phyloP scores from a whole-genome alignment of 2,888 invertebrate genomes.

The Ormia ochracea region DNA sequence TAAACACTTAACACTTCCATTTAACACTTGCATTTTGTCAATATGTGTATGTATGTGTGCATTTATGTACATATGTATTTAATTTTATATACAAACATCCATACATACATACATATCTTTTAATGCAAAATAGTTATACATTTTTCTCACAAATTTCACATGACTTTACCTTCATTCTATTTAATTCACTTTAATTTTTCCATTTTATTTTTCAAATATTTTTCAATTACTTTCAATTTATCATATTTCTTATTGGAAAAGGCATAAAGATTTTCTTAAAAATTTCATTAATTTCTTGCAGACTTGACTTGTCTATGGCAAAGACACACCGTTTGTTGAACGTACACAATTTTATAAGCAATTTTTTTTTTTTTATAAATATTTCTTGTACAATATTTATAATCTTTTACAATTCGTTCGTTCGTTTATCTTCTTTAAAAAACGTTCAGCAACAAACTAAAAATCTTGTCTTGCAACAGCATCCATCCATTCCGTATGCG shows the following conservation, averaged over 20 bases:
- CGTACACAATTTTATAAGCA: conserved; percentile 9
- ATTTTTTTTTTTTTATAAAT: conserved; percentile 28
- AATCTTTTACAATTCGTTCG: conserved; percentile 34
- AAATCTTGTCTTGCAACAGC: conserved; percentile 60
- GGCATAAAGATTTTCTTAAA: not conserved
- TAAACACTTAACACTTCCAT: no score
- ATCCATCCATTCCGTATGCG: conserved; percentile 38
- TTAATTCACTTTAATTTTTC: conserved; percentile 30
- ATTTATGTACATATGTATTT: no score
- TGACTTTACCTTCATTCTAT: conserved; percentile 45
- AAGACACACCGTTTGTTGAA: conserved; percentile 16
- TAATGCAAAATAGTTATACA: conserved; percentile 54
- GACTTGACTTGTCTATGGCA: conserved; percentile 14
- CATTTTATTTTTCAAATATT: conserved; percentile 19
- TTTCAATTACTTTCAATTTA: not conserved
- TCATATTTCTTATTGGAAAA: not conserved
- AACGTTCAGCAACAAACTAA: conserved; percentile 61
- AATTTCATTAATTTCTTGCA: not conserved
- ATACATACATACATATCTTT: not conserved
- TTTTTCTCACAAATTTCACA: conserved; percentile 40
- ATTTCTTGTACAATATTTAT: conserved; percentile 11
- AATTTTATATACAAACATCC: not conserved
- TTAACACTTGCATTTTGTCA: conserved; percentile 29
- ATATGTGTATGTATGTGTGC: no score
- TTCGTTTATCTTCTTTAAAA: conserved; percentile 59